Evolutionary conservation across 1,140 invertebrate species (phyloP).

Genomic region (Drosophila kikkawai): DNA sequence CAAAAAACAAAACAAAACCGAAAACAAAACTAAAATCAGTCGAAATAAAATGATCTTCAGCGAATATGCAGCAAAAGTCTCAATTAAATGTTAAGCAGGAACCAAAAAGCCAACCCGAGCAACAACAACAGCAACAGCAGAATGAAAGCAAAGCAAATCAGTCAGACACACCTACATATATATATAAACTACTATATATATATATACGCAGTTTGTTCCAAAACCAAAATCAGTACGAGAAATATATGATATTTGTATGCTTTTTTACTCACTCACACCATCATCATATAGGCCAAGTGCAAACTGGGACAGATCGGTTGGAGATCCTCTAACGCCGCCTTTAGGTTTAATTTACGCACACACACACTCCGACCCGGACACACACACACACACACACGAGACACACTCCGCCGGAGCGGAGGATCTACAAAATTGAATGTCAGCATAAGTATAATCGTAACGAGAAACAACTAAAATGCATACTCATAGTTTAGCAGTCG

Average conservation of each 20-base stretch:
- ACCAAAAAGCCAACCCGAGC: conserved; percentile 68
- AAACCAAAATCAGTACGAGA: conserved; percentile 56
- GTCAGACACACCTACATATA: conserved; percentile 54
- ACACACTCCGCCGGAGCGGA: conserved; percentile 27
- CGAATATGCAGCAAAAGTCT: conserved; percentile 53
- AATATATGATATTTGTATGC: conserved; percentile 79
- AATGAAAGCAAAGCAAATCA: conserved; percentile 49
- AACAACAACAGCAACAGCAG: conserved; percentile 44
- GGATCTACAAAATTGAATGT: conserved; percentile 52
- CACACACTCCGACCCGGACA: conserved; percentile 18
- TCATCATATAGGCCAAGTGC: conserved; percentile 46
- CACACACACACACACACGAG: conserved; percentile 41
- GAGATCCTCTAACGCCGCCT: conserved; percentile 52
- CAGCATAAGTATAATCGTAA: conserved; percentile 72
- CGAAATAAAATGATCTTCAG: conserved; percentile 58
- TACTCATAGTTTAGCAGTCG: conserved; percentile 77
- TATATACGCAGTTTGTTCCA: conserved; percentile 51
- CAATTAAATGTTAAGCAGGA: conserved; percentile 70
- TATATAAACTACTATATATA: conserved; percentile 39
- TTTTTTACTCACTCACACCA: conserved; percentile 72
- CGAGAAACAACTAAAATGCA: conserved; percentile 64
- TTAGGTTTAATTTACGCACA: conserved; percentile 72
- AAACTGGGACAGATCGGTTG: conserved; percentile 50
- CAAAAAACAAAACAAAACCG: conserved; percentile 24
- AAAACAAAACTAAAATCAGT: conserved; percentile 46